Percentiles rank a stretch among this genome's conserved stretches.
phyloP scores from a whole-genome alignment of 2,797 vertebrate species.

The Sebastes jordani region DNA sequence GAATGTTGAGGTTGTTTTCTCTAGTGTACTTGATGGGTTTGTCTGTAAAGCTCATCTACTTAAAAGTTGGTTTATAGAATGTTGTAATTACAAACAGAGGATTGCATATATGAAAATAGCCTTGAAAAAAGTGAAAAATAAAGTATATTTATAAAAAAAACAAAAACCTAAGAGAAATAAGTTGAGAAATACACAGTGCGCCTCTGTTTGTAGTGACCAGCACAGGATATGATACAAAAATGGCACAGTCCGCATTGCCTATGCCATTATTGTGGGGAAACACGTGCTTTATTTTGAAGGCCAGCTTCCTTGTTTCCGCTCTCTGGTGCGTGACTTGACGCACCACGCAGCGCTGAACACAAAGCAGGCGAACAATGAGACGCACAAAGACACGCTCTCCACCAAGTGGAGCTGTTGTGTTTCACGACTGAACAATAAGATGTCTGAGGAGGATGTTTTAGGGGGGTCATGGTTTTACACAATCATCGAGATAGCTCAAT shows the following conservation, averaged over 20 bases:
- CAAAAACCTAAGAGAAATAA: fast-evolving
- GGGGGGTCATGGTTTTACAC: no score
- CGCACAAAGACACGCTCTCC: neutral
- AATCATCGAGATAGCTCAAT: no score
- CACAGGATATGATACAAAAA: fast-evolving
- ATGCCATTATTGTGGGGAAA: fast-evolving
- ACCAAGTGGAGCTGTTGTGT: slow-evolving; percentile 14
- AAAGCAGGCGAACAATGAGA: slow-evolving; percentile 16
- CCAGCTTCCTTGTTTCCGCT: neutral
- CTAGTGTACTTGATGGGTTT: no score
- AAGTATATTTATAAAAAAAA: no score
- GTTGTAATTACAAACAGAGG: no score
- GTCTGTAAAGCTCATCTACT: no score
- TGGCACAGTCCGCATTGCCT: fast-evolving
- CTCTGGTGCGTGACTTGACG: neutral
- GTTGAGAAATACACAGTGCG: fast-evolving
- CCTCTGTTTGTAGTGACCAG: fast-evolving
- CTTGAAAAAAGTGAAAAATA: no score
- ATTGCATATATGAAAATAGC: no score
- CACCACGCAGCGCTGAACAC: neutral
- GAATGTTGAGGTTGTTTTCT: no score
- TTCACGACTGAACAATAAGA: neutral
- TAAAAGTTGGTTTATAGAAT: no score
- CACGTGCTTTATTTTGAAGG: slow-evolving; percentile 38
- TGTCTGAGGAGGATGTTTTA: no score